phyloP scores from a whole-genome alignment of 2,113 vertebrate species.

The Colius striatus region DNA sequence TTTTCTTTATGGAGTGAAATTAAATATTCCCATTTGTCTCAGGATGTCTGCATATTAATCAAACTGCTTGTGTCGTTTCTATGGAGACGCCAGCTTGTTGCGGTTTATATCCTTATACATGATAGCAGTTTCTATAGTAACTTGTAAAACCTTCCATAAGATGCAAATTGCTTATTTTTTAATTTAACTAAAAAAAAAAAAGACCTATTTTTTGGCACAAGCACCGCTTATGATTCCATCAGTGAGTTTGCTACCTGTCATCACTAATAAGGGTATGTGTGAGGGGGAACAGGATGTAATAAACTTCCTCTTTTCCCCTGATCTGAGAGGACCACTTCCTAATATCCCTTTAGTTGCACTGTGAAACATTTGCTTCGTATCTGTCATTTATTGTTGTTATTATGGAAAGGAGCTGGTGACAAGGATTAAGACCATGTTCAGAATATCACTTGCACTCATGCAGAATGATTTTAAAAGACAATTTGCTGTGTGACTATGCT shows the following conservation, averaged over 20 bases:
- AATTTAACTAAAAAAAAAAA: slow-evolving; percentile 18
- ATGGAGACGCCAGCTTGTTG: slow-evolving; percentile 32
- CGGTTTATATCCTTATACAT: slow-evolving; percentile 17
- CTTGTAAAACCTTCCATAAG: slow-evolving; percentile 44
- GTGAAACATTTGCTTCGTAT: not conserved
- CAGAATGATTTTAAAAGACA: not conserved
- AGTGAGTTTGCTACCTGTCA: not conserved
- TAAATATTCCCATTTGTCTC: slow-evolving; percentile 5
- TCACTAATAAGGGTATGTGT: not conserved
- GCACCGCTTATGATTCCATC: not conserved
- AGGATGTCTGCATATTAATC: slow-evolving; percentile 23
- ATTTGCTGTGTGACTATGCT: not conserved
- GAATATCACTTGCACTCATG: not conserved
- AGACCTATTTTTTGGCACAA: not conserved
- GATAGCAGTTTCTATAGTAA: slow-evolving; percentile 66
- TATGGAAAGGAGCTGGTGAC: not conserved
- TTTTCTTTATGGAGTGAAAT: slow-evolving; percentile 26
- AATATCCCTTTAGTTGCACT: not conserved
- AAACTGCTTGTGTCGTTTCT: slow-evolving; percentile 24
- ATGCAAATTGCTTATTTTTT: slow-evolving; percentile 40
- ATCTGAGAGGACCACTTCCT: not conserved
- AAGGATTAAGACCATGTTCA: not conserved
- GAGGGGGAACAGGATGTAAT: not conserved
- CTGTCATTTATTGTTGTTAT: not conserved
- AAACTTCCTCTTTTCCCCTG: not conserved